phyloP scores from a whole-genome alignment of 2,888 invertebrate species.

The Caenorhabditis angaria region DNA sequence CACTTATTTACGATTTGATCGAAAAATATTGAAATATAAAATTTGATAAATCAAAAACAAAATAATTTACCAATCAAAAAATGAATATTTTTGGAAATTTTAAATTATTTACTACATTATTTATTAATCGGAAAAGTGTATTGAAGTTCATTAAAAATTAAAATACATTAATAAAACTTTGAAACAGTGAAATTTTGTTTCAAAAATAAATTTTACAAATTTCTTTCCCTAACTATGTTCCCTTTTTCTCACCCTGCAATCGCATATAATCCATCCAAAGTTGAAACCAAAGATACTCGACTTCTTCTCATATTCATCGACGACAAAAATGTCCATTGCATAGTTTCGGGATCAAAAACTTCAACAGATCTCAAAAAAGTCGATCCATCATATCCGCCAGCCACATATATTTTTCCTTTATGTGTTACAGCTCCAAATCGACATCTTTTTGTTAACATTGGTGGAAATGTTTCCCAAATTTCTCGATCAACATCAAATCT shows the following conservation, averaged over 20 bases:
- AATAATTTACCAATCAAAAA: too few species aligned
- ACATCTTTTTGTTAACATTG: constrained; percentile 85
- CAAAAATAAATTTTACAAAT: too few species aligned
- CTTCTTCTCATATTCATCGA: constrained; percentile 82
- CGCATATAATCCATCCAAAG: constrained; percentile 58
- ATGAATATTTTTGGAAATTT: too few species aligned
- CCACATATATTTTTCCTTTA: constrained; percentile 84
- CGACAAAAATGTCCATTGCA: constrained; percentile 81
- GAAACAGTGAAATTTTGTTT: too few species aligned
- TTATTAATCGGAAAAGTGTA: too few species aligned
- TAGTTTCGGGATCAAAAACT: constrained; percentile 66
- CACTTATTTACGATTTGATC: too few species aligned
- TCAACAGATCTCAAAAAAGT: constrained; percentile 85
- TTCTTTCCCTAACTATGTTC: too few species aligned
- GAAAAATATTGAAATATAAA: too few species aligned
- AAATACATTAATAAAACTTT: too few species aligned
- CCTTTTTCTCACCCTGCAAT: constrained; percentile 60
- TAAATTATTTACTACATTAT: too few species aligned
- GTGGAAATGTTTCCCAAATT: constrained; percentile 75
- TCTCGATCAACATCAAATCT: constrained; percentile 82
- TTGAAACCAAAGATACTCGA: constrained; percentile 61
- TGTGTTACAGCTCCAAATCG: constrained; percentile 84
- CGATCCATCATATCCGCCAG: constrained; percentile 85
- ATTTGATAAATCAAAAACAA: too few species aligned
- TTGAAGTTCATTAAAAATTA: too few species aligned